Base-by-base conservation (phyloP, 2,888 invertebrate species). In the Neuroscelio doddi region DNA sequence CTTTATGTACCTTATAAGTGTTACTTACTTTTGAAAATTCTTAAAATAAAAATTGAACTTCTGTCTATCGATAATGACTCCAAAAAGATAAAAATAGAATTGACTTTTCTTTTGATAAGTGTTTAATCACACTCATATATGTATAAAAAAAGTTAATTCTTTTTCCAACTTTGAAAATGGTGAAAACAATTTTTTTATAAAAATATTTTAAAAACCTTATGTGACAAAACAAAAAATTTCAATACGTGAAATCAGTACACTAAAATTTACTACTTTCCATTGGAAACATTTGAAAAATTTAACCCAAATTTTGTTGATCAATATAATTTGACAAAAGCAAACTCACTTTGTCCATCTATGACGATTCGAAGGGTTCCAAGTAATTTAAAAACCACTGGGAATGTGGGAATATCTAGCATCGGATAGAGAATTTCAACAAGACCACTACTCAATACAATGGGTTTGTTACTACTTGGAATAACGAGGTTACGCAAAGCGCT, bases 341-440 rank as follows among this genome's bases (percentile, higher is more conserved):
- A 74, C 80, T 82, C 75, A 92, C 92, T 90, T 87, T 93, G 93
- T 17, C 93, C 93, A 84, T 95, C 95, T 1, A 95, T 91, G 32
- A 94, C 89, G 91, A 96, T 94, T 55, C 96, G 87, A 0, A 95
- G 85, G 0, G 95, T 93, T 1, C 95, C 96, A 46, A 96, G 82
- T 62, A 96, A 86, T 84, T 95, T 95, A 78, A 95, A 96, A 3
- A 94, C 92, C 1, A 96, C 94, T 17, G 93, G 91, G 52, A 91
- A 91, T 61, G 94, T 92, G 39, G 89, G 87, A 34, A 90, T 89
- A 46, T 86, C 85, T 52, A 91, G 81, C 88, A 92, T 89, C 0
- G 92, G 92, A 77, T 93, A 86, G 53, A 93, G 87, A 1, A 91
- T 91, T 58, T 90, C 88, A 50, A 96, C 87, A 55, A 95, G 86